phyloP scores from a whole-genome alignment of 2,888 invertebrate species.

The Eupelmus urozonus region DNA sequence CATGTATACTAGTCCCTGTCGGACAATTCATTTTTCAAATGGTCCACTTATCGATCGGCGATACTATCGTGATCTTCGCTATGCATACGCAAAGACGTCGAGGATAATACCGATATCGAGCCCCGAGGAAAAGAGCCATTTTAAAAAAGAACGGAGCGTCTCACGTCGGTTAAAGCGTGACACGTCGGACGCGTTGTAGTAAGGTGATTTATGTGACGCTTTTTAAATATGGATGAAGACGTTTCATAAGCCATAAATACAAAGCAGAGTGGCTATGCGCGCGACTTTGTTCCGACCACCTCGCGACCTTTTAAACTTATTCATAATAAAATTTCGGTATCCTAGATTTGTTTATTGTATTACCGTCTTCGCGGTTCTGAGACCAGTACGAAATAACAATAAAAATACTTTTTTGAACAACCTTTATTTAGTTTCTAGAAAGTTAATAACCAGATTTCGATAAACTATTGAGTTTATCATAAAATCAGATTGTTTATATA shows the following conservation, averaged over 20 bases:
- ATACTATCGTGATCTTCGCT: conserved; percentile 27
- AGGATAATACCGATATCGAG: conserved; percentile 32
- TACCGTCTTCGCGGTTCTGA: neutral
- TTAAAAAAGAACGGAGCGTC: conserved; percentile 54
- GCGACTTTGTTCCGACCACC: neutral
- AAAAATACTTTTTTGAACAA: conserved; percentile 1
- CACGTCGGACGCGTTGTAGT: conserved; percentile 64
- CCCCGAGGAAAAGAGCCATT: conserved; percentile 24
- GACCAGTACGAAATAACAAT: neutral
- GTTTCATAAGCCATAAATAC: conserved; percentile 69
- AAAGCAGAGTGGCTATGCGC: neutral
- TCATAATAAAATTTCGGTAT: no score
- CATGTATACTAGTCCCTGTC: neutral
- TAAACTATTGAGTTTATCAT: no score
- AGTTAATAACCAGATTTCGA: no score
- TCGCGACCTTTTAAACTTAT: conserved; percentile 25
- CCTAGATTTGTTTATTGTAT: no score
- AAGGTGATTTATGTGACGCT: conserved; percentile 68
- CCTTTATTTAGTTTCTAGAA: no score
- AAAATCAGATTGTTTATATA: no score
- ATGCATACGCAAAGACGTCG: conserved; percentile 23
- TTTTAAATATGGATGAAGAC: conserved; percentile 71
- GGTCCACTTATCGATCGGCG: conserved; percentile 52
- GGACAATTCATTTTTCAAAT: conserved; percentile 50
- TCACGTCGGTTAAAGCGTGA: conserved; percentile 58